Conservation (phyloP, 2,888 invertebrate species). For the Thera britannica region DNA sequence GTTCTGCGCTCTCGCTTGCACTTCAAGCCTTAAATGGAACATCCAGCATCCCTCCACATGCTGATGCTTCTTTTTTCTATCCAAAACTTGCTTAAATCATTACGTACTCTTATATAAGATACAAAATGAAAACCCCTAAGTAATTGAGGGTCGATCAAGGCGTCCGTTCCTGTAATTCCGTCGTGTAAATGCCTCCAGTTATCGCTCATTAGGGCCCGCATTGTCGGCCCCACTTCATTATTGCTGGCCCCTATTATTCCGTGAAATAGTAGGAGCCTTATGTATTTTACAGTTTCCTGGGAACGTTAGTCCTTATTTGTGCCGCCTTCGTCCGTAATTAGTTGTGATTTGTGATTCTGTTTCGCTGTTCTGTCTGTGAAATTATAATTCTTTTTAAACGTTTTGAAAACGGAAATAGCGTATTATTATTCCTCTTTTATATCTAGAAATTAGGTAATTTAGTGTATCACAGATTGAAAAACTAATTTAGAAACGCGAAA, state of each 20-base stretch:
- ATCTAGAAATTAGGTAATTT: too few relatives aligned
- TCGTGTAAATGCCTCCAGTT: constrained; percentile 47
- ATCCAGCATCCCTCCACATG: too few relatives aligned
- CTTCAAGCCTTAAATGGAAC: too few relatives aligned
- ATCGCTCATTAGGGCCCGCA: constrained; percentile 56
- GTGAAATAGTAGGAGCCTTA: constrained; percentile 37
- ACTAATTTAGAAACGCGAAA: too few relatives aligned
- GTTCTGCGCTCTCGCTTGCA: too few relatives aligned
- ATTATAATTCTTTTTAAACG: background rate
- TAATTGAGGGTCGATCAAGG: constrained; percentile 47
- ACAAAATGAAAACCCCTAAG: constrained; percentile 45
- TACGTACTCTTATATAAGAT: constrained; percentile 11
- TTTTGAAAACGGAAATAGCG: background rate
- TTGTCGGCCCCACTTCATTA: constrained; percentile 54
- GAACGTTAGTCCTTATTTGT: constrained; percentile 40
- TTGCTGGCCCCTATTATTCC: constrained; percentile 42
- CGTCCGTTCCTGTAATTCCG: constrained; percentile 51
- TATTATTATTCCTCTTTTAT: background rate
- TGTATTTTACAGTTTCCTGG: constrained; percentile 40
- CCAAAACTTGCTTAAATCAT: background rate
- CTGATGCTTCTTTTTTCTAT: background rate
- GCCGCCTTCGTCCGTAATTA: constrained; percentile 36
- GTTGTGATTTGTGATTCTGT: constrained; percentile 39
- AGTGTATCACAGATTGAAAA: too few relatives aligned
- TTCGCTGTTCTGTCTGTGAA: constrained; percentile 3